Base-by-base conservation (phyloP, 2,113 vertebrate genomes). In the Grus americana region DNA sequence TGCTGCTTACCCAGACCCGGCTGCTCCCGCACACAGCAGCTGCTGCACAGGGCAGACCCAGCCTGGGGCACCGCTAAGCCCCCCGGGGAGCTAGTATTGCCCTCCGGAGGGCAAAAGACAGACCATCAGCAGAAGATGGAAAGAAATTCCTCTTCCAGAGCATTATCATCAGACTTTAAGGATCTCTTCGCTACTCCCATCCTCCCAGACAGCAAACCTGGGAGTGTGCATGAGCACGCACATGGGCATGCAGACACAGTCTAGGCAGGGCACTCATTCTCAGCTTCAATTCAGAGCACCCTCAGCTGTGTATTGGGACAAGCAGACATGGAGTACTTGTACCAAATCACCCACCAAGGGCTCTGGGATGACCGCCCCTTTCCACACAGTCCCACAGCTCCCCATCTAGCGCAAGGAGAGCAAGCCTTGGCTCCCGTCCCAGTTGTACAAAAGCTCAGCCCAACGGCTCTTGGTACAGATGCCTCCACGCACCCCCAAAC, bases 41-140 rank as follows among this genome's bases (percentile, higher is more conserved):
- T 79, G 13, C 74, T 18, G 52, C 3, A 0, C 0, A 0, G 34
- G 71, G 29, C 91, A 87, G 27, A 36, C 2, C 46, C 32, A 4
- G 52, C 19, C 47, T 2, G 1, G 58, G 52, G 40, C 50, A 30
- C 29, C 12, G n/a, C 57, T 9, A 15, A 67, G 55, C 16, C 24
- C 59, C 38, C 32, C 3, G 4, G 10, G 19, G 46, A 79, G 29
- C 40, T 20, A n/a, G 27, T 10, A 57, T 10, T 29, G 88, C 26
- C 62, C 67, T 76, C 26, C 2, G 0, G 14, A 44, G 26, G 12
- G 24, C 47, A 79, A 70, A 55, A 36, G 20, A 24, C 23, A 6
- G 14, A 73, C 27, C 75, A 32, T 2, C 15, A 23, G 47, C 58
- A 59, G 38, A 59, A 52, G 47, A 29, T 2, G 18, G 38, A 61